phyloP scores from a whole-genome alignment of 1,140 invertebrate species.

The Diachasma alloeum region DNA sequence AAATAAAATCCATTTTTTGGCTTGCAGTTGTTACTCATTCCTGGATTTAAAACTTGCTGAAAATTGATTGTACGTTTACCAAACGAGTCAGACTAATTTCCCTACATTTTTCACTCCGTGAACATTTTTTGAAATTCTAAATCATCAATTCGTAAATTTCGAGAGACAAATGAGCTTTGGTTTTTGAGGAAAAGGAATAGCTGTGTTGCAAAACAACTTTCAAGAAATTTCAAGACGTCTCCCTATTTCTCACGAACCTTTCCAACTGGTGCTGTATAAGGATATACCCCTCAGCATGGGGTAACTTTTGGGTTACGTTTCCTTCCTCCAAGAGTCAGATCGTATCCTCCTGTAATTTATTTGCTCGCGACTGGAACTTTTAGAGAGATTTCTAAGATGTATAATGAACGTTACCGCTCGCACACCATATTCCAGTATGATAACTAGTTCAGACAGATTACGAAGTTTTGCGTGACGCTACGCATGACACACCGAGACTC shows the following conservation, averaged over 20 bases:
- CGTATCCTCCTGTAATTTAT: constrained; percentile 12
- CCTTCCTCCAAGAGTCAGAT: not conserved
- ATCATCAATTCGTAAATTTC: not conserved
- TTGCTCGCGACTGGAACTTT: constrained; percentile 7
- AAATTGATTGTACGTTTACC: too few species aligned
- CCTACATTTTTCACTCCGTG: too few species aligned
- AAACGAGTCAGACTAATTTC: too few species aligned
- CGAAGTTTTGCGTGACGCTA: not conserved
- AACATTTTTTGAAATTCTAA: too few species aligned
- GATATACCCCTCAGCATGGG: not conserved
- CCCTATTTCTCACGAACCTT: not conserved
- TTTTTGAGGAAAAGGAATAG: not conserved
- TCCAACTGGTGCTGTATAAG: not conserved
- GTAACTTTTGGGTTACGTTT: constrained; percentile 5
- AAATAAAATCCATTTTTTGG: too few species aligned
- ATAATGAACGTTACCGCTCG: constrained; percentile 7
- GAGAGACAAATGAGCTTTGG: not conserved
- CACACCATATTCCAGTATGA: constrained; percentile 7
- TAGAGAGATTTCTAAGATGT: constrained; percentile 5
- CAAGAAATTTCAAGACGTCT: not conserved
- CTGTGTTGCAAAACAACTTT: not conserved
- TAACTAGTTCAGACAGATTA: constrained; percentile 9
- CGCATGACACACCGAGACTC: not conserved
- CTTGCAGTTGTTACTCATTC: too few species aligned
- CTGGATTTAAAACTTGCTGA: too few species aligned